A percentile compares a stretch with the other conserved stretches of the same genome.
phyloP scores from a whole-genome alignment of 2,888 invertebrate genomes.

The Brachylomia viminalis region DNA sequence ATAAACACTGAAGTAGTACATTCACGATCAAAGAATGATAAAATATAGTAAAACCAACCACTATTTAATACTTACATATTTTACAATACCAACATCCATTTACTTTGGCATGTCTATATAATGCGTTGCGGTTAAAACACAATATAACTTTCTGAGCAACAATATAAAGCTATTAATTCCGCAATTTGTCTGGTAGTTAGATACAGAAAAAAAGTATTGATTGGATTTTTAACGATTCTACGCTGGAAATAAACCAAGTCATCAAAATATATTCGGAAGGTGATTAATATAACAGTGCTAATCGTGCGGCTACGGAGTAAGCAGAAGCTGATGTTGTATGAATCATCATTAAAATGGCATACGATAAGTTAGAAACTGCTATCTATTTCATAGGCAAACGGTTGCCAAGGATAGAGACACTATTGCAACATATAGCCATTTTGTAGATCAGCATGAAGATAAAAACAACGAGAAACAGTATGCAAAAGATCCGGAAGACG shows the following conservation, averaged over 20 bases:
- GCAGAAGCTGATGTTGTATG: constrained; percentile 1
- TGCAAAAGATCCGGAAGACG: not conserved
- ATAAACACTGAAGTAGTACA: not conserved
- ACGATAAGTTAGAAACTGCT: not conserved
- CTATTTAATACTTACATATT: constrained; percentile 4
- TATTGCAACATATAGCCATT: constrained; percentile 4
- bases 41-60: not conserved
- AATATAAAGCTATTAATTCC: constrained; percentile 28
- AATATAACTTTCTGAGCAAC: constrained; percentile 11
- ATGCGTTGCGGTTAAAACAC: constrained; percentile 12
- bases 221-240: constrained; percentile 33
- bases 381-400: not conserved
- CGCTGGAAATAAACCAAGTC: constrained; percentile 15
- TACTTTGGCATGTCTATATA: not conserved
- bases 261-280: constrained; percentile 17
- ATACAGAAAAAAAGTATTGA: constrained; percentile 29
- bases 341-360: constrained; percentile 9
- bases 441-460: not conserved
- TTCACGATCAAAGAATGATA: not conserved
- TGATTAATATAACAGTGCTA: constrained; percentile 6
- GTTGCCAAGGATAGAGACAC: not conserved
- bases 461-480: not conserved
- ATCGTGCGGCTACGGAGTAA: not conserved
- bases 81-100: constrained; percentile 4
- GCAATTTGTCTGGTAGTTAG: not conserved